Evolutionary conservation across 2,797 vertebrate species (phyloP).

Genomic region (Pseudochirops cupreus): DNA sequence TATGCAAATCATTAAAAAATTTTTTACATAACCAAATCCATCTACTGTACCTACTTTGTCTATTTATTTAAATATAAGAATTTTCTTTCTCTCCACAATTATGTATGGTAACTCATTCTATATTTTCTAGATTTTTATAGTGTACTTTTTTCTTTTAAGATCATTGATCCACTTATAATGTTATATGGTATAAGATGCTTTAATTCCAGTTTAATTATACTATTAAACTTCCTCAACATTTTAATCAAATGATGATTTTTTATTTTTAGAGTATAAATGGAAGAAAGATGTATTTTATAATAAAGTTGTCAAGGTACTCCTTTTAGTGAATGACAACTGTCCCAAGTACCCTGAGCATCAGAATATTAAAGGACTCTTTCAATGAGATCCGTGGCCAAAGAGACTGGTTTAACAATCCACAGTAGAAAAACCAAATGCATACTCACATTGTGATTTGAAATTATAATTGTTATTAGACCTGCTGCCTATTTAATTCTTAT

Average conservation of each 20-base stretch:
- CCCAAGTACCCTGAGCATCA: background rate
- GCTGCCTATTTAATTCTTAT: too few species aligned
- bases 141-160: background rate
- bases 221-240: background rate
- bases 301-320: background rate
- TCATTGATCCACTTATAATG: background rate
- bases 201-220: background rate
- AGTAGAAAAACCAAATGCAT: too few species aligned
- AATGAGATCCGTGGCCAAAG: too few species aligned
- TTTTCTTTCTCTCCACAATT: background rate
- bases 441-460: too few species aligned
- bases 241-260: background rate
- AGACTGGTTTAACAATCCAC: too few species aligned
- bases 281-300: background rate
- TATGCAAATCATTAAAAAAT: background rate
- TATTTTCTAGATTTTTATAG: background rate
- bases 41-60: background rate
- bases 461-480: too few species aligned
- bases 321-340: background rate
- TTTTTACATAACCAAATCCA: background rate
- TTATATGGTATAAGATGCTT: background rate
- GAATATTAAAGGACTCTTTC: background rate
- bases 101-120: background rate
- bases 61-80: background rate
- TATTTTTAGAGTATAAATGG: background rate